phyloP scores from a whole-genome alignment of 92 coral and sea anemone genomes.

The Paramuricea clavata region DNA sequence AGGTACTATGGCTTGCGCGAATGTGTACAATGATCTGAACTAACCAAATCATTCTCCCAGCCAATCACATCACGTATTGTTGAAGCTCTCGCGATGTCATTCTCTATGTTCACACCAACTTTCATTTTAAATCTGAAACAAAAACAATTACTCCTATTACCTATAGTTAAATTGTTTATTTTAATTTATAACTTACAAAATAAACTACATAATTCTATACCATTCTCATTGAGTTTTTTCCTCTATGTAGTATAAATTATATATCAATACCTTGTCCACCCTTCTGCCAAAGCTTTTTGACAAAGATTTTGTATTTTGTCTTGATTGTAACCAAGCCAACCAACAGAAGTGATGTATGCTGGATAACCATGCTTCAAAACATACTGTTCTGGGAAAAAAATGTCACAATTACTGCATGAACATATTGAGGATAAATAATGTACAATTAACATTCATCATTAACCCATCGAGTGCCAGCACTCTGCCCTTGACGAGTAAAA shows the following conservation, averaged over 20 bases:
- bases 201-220: no score
- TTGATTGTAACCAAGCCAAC: conserved; percentile 97
- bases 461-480: no score
- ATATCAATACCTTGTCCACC: conserved; percentile 74
- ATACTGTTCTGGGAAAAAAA: conserved; percentile 58
- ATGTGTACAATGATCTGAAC: no score
- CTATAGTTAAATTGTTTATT: not conserved
- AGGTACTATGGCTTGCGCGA: no score
- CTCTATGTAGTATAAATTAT: no score
- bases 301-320: conserved; percentile 80
- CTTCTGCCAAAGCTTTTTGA: conserved; percentile 63
- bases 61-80: conserved; percentile 88
- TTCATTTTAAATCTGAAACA: conserved; percentile 92
- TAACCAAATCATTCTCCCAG: conserved; percentile 85
- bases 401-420: no score
- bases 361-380: conserved; percentile 83
- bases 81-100: conserved; percentile 86
- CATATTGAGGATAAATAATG: no score
- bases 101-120: conserved; percentile 82
- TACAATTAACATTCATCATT: no score
- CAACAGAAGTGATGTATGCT: conserved; percentile 96
- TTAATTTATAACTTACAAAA: not conserved
- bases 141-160: not conserved
- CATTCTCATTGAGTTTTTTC: no score
- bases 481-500: no score